These are phyloP conservation scores for Sylvia borin DNA, from an alignment of 2,797 vertebrate genomes.

Conservation along the genomic window DNA sequence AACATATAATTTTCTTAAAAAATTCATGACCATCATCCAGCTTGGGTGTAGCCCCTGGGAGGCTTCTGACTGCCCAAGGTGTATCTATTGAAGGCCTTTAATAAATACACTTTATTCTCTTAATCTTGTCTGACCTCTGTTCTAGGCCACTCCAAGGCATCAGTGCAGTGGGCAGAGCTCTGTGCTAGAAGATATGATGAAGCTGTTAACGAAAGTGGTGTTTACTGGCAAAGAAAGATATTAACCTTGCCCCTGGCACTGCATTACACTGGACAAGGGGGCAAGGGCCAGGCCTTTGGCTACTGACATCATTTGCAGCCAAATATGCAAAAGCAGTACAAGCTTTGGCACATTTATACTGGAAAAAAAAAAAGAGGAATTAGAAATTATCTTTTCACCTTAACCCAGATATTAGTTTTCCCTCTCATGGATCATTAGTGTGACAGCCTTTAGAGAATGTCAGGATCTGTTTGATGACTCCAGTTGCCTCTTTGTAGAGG, in stretches of 20 bases:
- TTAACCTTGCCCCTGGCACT: neutral
- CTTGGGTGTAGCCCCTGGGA: neutral
- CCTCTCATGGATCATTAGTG: neutral
- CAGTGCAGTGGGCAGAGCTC: neutral
- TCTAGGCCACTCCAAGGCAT: neutral
- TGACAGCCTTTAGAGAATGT: neutral
- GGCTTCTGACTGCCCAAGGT: neutral
- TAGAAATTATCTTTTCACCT: neutral
- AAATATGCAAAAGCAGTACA: neutral
- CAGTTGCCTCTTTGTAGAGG: neutral
- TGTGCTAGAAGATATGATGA: neutral
- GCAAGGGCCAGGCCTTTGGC: neutral
- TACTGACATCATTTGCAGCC: neutral
- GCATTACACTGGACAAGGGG: neutral
- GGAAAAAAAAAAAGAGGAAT: neutral
- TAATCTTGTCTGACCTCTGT: neutral
- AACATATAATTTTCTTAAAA: neutral
- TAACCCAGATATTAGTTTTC: neutral
- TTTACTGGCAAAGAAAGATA: neutral
- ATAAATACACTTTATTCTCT: neutral
- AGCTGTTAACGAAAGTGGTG: neutral
- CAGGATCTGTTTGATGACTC: neutral
- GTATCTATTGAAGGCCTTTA: neutral
- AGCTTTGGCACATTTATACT: neutral
- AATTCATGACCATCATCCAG: rapidly evolving